These are phyloP conservation scores for Drosophila santomea DNA, from an alignment of 1,140 invertebrate species.

Conservation along the genomic window DNA sequence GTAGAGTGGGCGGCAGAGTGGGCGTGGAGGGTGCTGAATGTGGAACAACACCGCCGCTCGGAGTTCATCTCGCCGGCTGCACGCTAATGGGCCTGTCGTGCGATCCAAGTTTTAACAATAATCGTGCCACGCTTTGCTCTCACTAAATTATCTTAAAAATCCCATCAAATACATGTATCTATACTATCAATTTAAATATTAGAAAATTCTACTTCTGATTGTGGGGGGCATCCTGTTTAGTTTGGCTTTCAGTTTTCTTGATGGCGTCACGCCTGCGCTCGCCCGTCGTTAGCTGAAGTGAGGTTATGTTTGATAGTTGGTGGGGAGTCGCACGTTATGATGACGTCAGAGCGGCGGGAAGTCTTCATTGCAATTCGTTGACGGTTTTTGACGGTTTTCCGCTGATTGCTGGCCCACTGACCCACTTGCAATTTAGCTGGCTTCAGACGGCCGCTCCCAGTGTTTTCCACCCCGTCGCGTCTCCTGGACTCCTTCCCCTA, in stretches of 20 bases:
- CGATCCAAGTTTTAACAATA: background rate
- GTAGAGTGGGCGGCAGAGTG: background rate
- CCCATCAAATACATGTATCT: background rate
- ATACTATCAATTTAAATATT: background rate
- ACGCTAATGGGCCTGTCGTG: slow-evolving; percentile 1
- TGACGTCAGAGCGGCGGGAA: slow-evolving; percentile 64
- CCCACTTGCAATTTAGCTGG: slow-evolving; percentile 55
- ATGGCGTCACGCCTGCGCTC: slow-evolving; percentile 39
- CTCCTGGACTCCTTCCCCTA: background rate
- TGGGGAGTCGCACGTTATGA: slow-evolving; percentile 10
- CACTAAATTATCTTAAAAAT: background rate
- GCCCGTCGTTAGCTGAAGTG: slow-evolving; percentile 8
- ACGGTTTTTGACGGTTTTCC: slow-evolving; percentile 38
- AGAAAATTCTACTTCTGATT: background rate
- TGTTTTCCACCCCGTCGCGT: background rate
- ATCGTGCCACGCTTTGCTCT: background rate
- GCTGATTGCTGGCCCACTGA: slow-evolving; percentile 73
- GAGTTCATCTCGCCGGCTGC: slow-evolving; percentile 20
- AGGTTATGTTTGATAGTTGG: slow-evolving; percentile 1
- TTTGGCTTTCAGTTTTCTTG: background rate
- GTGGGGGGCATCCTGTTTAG: background rate
- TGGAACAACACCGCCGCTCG: slow-evolving; percentile 25
- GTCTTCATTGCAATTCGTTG: slow-evolving; percentile 46
- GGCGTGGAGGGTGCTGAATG: slow-evolving; percentile 25
- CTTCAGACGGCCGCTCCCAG: slow-evolving; percentile 18